Conservation (phyloP, 1,140 invertebrate genomes). For the Caerostris darwini region DNA sequence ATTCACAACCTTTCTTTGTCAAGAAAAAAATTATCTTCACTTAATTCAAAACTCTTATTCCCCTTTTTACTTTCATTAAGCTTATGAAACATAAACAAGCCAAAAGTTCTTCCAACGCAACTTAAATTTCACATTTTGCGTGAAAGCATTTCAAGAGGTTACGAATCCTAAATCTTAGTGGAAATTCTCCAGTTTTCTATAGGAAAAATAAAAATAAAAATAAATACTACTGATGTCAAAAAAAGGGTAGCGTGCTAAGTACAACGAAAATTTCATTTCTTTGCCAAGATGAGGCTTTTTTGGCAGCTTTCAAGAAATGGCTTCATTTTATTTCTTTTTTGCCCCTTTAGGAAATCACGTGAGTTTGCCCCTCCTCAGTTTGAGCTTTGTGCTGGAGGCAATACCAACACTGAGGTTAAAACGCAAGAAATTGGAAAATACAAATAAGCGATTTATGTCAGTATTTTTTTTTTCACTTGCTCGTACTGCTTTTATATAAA, state of each 20-base stretch:
- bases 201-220: too few species aligned
- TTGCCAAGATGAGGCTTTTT: neutral
- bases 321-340: neutral
- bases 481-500: too few species aligned
- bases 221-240: neutral
- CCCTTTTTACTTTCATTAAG: neutral
- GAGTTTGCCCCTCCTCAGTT: too few species aligned
- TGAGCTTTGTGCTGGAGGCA: too few species aligned
- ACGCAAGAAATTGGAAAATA: too few species aligned
- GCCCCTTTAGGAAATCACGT: too few species aligned
- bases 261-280: neutral
- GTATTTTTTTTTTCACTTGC: too few species aligned
- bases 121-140: neutral
- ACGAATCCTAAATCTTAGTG: neutral
- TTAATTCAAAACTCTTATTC: neutral
- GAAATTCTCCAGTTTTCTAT: too few species aligned
- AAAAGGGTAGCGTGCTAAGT: neutral
- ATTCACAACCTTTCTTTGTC: too few species aligned
- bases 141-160: neutral
- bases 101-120: neutral
- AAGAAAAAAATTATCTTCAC: neutral
- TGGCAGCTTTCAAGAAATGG: neutral
- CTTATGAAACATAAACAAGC: neutral
- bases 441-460: too few species aligned
- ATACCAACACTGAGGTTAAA: too few species aligned